Evolutionary conservation across 2,888 invertebrate genomes (phyloP).

Genomic region (Mythimna loreyi): DNA sequence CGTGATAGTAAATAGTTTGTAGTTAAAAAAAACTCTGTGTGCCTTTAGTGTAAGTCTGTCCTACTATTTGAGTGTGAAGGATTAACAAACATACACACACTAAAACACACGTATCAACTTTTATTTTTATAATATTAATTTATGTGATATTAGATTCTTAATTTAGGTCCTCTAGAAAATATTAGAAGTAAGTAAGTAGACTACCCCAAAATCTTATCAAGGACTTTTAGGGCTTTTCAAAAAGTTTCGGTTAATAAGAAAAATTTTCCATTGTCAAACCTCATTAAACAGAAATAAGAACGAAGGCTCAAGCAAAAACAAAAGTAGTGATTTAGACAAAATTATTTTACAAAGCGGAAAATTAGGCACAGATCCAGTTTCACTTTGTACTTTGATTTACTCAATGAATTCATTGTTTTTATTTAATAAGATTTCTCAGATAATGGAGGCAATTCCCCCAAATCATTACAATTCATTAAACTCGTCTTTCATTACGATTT

Average conservation of each 20-base stretch:
- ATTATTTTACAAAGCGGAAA: conserved; percentile 8
- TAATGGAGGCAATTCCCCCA: conserved; percentile 6
- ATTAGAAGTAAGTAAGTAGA: not conserved
- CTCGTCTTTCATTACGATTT: conserved; percentile 17
- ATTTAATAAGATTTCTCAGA: conserved; percentile 29
- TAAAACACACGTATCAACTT: no score
- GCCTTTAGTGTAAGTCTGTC: no score
- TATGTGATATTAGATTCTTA: not conserved
- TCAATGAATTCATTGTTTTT: conserved; percentile 13
- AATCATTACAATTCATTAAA: conserved; percentile 37
- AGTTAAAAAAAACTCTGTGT: no score
- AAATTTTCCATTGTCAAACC: conserved; percentile 10
- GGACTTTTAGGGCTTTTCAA: not conserved
- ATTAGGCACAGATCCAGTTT: conserved; percentile 21
- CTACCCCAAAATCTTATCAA: not conserved
- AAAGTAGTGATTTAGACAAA: conserved; percentile 27
- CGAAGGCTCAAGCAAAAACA: conserved; percentile 1
- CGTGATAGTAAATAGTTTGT: no score
- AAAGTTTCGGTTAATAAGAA: not conserved
- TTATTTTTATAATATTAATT: not conserved
- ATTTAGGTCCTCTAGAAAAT: not conserved
- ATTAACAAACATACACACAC: no score
- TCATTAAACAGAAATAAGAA: conserved; percentile 6
- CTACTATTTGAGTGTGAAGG: no score
- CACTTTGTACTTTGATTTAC: conserved; percentile 24